Evolutionary conservation across 2,888 invertebrate species (phyloP), one percentile per base, ranked within the genome.

Genomic region (Belgica antarctica): DNA sequence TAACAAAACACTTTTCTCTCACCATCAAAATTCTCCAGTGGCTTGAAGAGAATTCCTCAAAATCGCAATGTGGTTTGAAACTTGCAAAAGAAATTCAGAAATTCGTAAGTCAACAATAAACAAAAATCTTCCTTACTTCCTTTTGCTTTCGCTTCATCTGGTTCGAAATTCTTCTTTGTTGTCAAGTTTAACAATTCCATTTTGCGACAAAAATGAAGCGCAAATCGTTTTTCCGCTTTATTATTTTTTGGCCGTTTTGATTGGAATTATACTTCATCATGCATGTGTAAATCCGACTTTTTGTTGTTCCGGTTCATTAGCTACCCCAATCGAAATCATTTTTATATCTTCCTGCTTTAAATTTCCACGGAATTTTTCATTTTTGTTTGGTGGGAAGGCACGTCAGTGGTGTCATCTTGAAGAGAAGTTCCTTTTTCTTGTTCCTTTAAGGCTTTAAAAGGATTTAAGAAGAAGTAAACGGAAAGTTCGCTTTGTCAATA

Each of bases 11-110:
- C 34, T n/a, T n/a, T n/a, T n/a, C n/a, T n/a, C 24, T 5, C 17
- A 59, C 7, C 70, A 57, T 52, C 52, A 10, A 36, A 25, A 61
- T 52, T 65, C 41, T 10, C 68, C 75, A 87, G 87, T 89, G 89
- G 89, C 83, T 89, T 84, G 89, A 88, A 79, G 88, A 89, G 81
- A 87, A 89, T 82, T 86, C 87, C 74, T 85, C 85, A 74, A 82
- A 86, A 77, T 87, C 87, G 75, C 83, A 82, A 77, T 86, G 86
- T 81, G 84, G 86, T 78, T 86, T 86, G 80, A 85, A 86, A 80
- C 85, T 87, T 80, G 85, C 85, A 80, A 85, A 86, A 80, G 88
- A 87, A 80, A 83, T 86, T 77, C 84, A 85, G 77, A 84, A 83
- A 81, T 86, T 84, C 83, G 88, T 88, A 88, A 88, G 88, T 81